Base-by-base conservation (phyloP, 1,140 invertebrate genomes). In the Bombus superbus region DNA sequence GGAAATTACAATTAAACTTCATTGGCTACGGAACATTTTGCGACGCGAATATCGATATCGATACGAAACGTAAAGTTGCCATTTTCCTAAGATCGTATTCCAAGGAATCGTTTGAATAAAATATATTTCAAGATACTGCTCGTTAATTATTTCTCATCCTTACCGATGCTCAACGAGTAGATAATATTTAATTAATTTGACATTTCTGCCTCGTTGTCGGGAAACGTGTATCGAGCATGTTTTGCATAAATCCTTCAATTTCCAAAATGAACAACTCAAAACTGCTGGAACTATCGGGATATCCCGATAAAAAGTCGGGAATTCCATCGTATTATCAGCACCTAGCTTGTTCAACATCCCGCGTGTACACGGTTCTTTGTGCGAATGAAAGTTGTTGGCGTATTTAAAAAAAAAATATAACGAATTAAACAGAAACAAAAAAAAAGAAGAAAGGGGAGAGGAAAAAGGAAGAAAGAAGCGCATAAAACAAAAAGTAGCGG, bases 1-100 rank as follows among this genome's bases (percentile, higher is more conserved):
- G 62, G 25, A 64, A 35, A 86, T 88, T 72, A 87, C 83, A 75
- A 83, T 82, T 88, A 53, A 82, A 86, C 79, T 83, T 82, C 59
- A 71, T 72, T 42, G 72, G 72, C 73, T 42, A 47, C 57, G 32
- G 18, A 42, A 81, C 47, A 62, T 74, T 57, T 81, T 44, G 68
- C 47, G 8, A 53, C 10, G 3, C 10, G n/a, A 42, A 18, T 53
- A 53, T 53, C 32, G 18, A 28, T 62, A 13, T 62, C 28, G 28
- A 62, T 28, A 62, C 59, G 47, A 18, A 47, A 18, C 18, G 6
- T 53, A 53, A 53, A 6, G 18, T 53, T 22, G 18, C 15, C 47
- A 53, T 53, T 53, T 53, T 22, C 47, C 15, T 53, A 53, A 53
- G 18, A 53, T 53, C 47, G 47, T 53, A 8, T 53, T 53, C 18